Base-by-base conservation (phyloP, 2,113 vertebrate genomes). In the Corythornis vintsioides region DNA sequence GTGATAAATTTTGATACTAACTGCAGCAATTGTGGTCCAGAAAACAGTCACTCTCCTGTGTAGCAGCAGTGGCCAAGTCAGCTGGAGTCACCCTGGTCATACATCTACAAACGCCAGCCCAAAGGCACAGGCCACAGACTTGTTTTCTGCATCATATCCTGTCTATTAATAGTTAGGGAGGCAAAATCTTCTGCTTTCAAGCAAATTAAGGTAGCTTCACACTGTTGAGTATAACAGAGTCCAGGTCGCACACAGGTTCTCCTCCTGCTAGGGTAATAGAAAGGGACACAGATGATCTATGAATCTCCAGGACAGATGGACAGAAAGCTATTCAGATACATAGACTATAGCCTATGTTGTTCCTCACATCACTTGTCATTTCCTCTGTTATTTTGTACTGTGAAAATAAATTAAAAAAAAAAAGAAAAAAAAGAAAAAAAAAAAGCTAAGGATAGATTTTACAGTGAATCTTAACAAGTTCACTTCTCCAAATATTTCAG, bases 31-130 rank as follows among this genome's bases (percentile, higher is more conserved):
- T 15, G 18, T 45, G 29, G 35, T 72, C 40, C 81, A 71, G 24
- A 4, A 50, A 57, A 33, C 3, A 60, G 33, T 31, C 15, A 1
- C 1, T 7, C 16, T 65, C 20, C 29, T 0, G 0, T 6, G 5
- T 1, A 40, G 59, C 17, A 53, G 63, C 40, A 60, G 26, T 11
- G n/a, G 24, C 45, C 67, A 73, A 40, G 40, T 25, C 59, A 65
- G 29, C 15, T 10, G 7, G 45, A 83, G 45, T 50, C 8, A 1
- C 9, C 29, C 28, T 53, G 26, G 12, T 10, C 38, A 13, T 11
- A 28, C 12, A 21, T 67, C 48, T 12, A 13, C 40, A 48, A 20
- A 31, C 2, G 1, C 3, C 53, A 71, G 53, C 26, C 26, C 31
- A 50, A 8, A 2, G 16, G 18, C 77, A 50, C 42, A 57, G 35